phyloP scores from a whole-genome alignment of 2,113 vertebrate genomes.

The Circaetus cinerascens region DNA sequence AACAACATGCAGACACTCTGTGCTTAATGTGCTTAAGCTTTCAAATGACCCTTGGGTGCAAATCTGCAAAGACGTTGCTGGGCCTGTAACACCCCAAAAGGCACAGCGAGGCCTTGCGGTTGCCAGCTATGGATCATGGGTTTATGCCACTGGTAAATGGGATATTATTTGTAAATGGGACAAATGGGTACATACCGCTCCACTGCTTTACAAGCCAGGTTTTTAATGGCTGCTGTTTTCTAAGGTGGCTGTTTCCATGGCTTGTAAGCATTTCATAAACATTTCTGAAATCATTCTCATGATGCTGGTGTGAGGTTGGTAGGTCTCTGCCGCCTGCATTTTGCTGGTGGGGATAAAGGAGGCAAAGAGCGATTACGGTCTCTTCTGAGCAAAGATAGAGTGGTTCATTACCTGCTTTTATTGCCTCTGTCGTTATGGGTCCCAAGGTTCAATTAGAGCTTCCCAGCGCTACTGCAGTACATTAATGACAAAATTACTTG shows the following conservation, averaged over 20 bases:
- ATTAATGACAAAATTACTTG: slow-evolving; percentile 41
- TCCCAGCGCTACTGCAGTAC: slow-evolving; percentile 1
- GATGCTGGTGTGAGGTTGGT: background rate
- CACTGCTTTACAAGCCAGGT: background rate
- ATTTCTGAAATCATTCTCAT: background rate
- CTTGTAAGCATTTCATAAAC: background rate
- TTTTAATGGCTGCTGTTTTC: slow-evolving; percentile 21
- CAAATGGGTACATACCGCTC: background rate
- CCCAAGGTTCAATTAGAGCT: slow-evolving; percentile 51
- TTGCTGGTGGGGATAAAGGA: background rate
- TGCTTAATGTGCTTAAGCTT: background rate
- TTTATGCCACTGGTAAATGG: background rate
- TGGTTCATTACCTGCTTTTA: slow-evolving; percentile 56
- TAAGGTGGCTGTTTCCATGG: background rate
- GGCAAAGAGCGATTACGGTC: slow-evolving; percentile 31
- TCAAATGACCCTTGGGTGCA: background rate
- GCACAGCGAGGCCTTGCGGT: fast-evolving
- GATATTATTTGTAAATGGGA: background rate
- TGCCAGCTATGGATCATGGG: background rate
- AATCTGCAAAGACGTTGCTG: background rate
- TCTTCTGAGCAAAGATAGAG: slow-evolving; percentile 49
- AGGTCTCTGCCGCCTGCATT: background rate
- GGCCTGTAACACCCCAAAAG: background rate
- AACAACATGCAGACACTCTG: background rate
- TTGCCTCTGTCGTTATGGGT: slow-evolving; percentile 39